Evolutionary conservation across 2,797 vertebrate genomes (phyloP), one percentile per base, ranked within the genome.

Genomic region (Macrochelys suwanniensis): DNA sequence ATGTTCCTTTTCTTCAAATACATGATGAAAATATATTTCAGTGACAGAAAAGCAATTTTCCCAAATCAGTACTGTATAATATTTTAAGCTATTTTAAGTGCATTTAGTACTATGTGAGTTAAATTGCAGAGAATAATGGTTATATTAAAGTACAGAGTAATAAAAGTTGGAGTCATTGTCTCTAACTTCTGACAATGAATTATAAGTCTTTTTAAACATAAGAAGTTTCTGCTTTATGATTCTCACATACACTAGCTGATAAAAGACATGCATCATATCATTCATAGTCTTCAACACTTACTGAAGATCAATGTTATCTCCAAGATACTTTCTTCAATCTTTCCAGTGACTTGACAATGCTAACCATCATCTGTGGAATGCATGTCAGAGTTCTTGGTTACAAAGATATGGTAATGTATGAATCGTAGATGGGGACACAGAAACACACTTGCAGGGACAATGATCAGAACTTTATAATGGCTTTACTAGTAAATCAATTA

Each of bases 11-110:
- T 85, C 87, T 94, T 97, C 71, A 83, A 81, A 92, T 83, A 37
- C 15, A 42, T 76, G 93, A 95, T 92, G 76, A 96, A 98, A 97
- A 90, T 6, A 74, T 49, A 96, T 83, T 95, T 96, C 74, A 82
- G 51, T 68, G 93, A 92, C 85, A 95, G n/a, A 94, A 92, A 96
- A 95, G 53, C 42, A 87, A 93, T 96, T 95, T 88, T 37, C 3
- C 1, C 54, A 98, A 90, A 89, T 91, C 87, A 84, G 42, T 47
- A 49, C 25, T 47, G 45, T 26, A 50, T 37, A 89, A 54, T 49
- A 83, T 83, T 93, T 81, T 90, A 76, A 89, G n/a, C 31, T 53
- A 65, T 42, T 42, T 42, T 42, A 42, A 42, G 37, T 71, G 49
- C 51, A 65, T 95, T 95, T 94, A 92, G 50, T 33, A 92, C 87